phyloP scores from a whole-genome alignment of 2,113 vertebrate genomes.

The Calidris pugnax region DNA sequence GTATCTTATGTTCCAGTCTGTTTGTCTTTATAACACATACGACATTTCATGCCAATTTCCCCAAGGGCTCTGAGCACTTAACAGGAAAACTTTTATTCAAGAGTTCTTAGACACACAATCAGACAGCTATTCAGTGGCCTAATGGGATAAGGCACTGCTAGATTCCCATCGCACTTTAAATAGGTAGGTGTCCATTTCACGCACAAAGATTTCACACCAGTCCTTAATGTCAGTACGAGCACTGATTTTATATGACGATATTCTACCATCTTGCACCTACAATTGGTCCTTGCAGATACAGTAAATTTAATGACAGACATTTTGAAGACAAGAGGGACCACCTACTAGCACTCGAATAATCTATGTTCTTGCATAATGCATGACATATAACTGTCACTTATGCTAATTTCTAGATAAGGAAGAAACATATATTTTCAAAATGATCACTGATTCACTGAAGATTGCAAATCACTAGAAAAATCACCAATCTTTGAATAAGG shows the following conservation, averaged over 20 bases:
- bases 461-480: background rate
- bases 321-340: background rate
- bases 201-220: background rate
- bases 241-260: background rate
- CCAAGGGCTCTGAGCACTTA: background rate
- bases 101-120: background rate
- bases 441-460: background rate
- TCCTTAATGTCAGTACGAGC: background rate
- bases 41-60: background rate
- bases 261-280: background rate
- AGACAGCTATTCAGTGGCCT: background rate
- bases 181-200: background rate
- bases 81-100: background rate
- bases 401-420: background rate
- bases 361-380: background rate
- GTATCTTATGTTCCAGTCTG: background rate
- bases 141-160: background rate
- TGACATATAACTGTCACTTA: background rate
- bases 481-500: background rate
- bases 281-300: background rate
- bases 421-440: background rate
- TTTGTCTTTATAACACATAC: background rate
- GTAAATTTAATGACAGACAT: background rate
- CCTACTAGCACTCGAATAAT: background rate
- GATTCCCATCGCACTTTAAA: background rate